phyloP scores from a whole-genome alignment of 2,888 invertebrate genomes.

The Alitta virens region DNA sequence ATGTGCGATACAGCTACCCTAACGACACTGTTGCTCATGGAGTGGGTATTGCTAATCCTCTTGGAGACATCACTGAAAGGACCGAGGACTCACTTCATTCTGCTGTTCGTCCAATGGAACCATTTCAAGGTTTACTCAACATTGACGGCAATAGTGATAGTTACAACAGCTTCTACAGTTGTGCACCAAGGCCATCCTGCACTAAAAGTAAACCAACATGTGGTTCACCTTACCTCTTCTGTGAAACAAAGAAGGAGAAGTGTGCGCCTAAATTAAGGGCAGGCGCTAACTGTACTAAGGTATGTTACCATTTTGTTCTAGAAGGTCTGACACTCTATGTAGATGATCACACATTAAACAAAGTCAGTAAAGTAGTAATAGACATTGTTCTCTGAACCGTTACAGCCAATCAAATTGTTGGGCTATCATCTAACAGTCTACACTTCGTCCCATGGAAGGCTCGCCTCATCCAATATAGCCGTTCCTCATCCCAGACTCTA shows the following conservation, averaged over 20 bases:
- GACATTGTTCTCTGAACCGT: too few relatives aligned
- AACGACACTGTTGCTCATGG: not conserved
- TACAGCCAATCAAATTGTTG: too few relatives aligned
- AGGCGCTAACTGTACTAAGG: not conserved
- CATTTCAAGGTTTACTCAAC: slow-evolving; percentile 8
- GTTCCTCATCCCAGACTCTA: too few relatives aligned
- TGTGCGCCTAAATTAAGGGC: not conserved
- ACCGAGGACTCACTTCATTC: not conserved
- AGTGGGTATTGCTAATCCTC: not conserved
- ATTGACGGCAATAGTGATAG: slow-evolving; percentile 12
- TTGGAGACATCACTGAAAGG: not conserved
- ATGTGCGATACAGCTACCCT: not conserved
- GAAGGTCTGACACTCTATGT: too few relatives aligned
- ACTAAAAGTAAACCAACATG: not conserved
- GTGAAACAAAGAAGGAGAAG: not conserved
- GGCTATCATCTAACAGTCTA: too few relatives aligned
- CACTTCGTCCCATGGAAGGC: too few relatives aligned
- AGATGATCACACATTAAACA: too few relatives aligned
- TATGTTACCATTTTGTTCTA: too few relatives aligned
- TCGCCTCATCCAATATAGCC: too few relatives aligned
- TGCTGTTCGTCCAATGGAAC: slow-evolving; percentile 5
- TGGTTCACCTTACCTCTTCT: not conserved
- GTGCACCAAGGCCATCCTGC: slow-evolving; percentile 5
- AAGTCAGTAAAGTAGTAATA: too few relatives aligned
- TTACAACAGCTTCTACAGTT: slow-evolving; percentile 18